phyloP scores from a whole-genome alignment of 2,888 invertebrate species.

The Acheta domesticus region DNA sequence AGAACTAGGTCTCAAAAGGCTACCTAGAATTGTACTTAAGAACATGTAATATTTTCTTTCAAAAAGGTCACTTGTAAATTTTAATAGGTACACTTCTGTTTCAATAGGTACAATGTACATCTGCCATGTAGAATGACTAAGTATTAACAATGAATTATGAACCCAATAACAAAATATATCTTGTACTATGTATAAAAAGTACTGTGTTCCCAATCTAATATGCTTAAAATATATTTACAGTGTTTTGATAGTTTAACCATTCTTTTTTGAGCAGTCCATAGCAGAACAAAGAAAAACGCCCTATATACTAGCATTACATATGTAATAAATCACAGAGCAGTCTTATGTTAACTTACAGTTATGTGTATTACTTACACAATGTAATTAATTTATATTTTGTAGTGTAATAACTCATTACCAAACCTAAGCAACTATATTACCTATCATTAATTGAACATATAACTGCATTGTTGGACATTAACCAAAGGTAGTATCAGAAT shows the following conservation, averaged over 20 bases:
- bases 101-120: not conserved
- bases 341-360: constrained; percentile 18
- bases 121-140: constrained; percentile 18
- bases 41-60: constrained; percentile 18
- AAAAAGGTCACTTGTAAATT: constrained; percentile 11
- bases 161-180: constrained; percentile 18
- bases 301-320: constrained; percentile 18
- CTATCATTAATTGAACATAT: constrained; percentile 12
- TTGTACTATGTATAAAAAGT: constrained; percentile 18
- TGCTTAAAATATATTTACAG: constrained; percentile 18
- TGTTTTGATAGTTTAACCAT: constrained; percentile 18
- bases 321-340: constrained; percentile 18
- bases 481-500: constrained; percentile 12
- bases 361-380: constrained; percentile 11
- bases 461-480: constrained; percentile 23
- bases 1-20: not conserved
- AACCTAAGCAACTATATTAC: constrained; percentile 5
- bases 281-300: constrained; percentile 18
- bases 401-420: constrained; percentile 18
- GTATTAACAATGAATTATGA: constrained; percentile 18
- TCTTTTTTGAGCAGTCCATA: constrained; percentile 9
- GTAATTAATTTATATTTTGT: constrained; percentile 10
- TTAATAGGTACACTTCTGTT: constrained; percentile 18
- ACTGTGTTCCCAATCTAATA: constrained; percentile 18
- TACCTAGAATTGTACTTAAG: constrained; percentile 18